Evolutionary conservation across 2,113 vertebrate species (phyloP), one percentile per base, ranked within the genome.

Genomic region (Balaenoptera acutorostrata): DNA sequence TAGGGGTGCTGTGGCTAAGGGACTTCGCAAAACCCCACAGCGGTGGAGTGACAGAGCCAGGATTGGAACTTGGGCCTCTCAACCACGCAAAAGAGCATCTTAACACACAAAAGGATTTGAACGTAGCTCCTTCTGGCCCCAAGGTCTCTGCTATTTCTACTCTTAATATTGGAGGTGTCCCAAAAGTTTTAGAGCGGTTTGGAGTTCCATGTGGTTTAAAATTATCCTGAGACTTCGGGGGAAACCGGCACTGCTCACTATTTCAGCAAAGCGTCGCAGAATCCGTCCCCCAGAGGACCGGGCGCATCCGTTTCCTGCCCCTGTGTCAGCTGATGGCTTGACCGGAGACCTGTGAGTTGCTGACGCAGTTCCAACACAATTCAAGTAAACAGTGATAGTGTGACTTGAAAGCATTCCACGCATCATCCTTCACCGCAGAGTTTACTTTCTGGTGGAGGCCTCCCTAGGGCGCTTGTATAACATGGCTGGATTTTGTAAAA

Each of bases 301-400:
- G 44, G 20, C 41, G 59, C 11, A 2, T 0, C 0, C 6, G 21
- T 59, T 81, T 49, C 71, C 6, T 23, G 21, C 55, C 69, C 23
- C 21, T n/a, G 27, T 10, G 9, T 15, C 18, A 5, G 46, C 29
- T 46, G 13, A 41, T 4, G 1, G 15, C 71, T 49, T 82, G 33
- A 39, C 23, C 1, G 0, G 1, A 46, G 33, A 68, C 27, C 23
- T 59, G 13, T 3, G 11, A 25, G 66, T 23, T 1, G 0, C 9
- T 8, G 36, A 39, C 72, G 27, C 2, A 31, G 29, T 33, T 52
- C 49, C 49, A 52, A 55, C 21, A 57, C 25, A 29, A 11, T 14
- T 63, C 6, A 21, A 55, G 29, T 3, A 59, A 21, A 57, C 0
- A 29, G 55, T 12, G 55, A 49, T 46, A 27, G 33, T 25, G 15